These are phyloP conservation scores for Pipa parva DNA, from an alignment of 2,113 vertebrate genomes.

Conservation along the genomic window DNA sequence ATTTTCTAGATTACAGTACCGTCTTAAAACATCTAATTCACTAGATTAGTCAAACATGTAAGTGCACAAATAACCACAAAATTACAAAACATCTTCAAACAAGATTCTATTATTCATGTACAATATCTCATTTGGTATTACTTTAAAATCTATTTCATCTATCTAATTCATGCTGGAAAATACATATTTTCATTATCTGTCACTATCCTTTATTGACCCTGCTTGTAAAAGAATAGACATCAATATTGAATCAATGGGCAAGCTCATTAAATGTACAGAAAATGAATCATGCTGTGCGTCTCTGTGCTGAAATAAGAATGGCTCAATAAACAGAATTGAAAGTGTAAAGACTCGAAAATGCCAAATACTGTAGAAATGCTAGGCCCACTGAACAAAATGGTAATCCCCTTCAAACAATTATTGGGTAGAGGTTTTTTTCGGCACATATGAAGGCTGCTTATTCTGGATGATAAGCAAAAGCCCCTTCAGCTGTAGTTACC, in stretches of 20 bases:
- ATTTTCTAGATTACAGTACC: neutral
- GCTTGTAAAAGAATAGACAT: neutral
- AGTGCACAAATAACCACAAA: neutral
- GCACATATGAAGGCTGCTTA: constrained; percentile 42
- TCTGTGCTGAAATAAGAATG: constrained; percentile 14
- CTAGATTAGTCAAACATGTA: neutral
- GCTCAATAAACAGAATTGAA: constrained; percentile 3
- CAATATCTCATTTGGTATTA: neutral
- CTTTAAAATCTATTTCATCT: neutral
- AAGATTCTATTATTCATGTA: neutral
- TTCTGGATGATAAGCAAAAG: constrained; percentile 44
- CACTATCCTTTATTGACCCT: neutral
- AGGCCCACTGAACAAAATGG: constrained; percentile 3
- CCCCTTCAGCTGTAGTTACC: constrained; percentile 43
- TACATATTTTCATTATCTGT: constrained; percentile 3
- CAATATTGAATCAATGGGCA: neutral
- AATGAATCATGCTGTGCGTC: constrained; percentile 6
- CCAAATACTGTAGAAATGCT: constrained; percentile 3
- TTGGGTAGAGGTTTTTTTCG: constrained; percentile 35
- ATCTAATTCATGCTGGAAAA: neutral
- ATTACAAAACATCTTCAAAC: neutral
- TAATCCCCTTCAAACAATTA: neutral
- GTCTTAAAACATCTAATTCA: neutral
- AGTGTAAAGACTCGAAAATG: constrained; percentile 7
- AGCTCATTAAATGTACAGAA: neutral